These are phyloP conservation scores for Rhinella marina DNA, from an alignment of 2,797 vertebrate species.

Conservation along the genomic window DNA sequence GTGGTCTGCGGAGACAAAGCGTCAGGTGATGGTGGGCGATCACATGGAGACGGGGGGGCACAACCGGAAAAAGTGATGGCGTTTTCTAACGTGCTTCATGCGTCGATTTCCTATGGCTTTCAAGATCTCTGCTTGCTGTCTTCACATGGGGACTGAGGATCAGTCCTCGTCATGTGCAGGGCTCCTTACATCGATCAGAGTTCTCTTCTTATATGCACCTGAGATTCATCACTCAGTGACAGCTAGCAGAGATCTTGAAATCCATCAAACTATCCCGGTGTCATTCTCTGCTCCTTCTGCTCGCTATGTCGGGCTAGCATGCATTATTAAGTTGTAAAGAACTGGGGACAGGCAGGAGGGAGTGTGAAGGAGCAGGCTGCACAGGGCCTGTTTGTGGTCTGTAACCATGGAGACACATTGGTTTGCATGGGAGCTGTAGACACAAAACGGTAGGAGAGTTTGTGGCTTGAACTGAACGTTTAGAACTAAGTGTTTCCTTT, in stretches of 20 bases:
- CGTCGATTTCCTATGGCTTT: neutral
- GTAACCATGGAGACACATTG: neutral
- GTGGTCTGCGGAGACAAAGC: constrained; percentile 98
- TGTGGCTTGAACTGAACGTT: neutral
- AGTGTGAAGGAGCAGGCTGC: neutral
- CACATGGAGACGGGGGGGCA: too few relatives aligned
- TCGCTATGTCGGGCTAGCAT: neutral
- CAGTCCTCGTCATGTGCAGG: too few relatives aligned
- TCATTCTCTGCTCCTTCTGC: neutral
- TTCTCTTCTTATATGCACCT: too few relatives aligned
- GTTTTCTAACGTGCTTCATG: too few relatives aligned
- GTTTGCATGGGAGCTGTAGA: neutral
- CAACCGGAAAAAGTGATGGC: too few relatives aligned
- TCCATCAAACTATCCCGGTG: neutral
- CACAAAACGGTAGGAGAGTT: too few relatives aligned
- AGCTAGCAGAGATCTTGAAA: neutral
- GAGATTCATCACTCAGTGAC: neutral
- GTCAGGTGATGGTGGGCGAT: constrained; percentile 80
- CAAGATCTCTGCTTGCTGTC: neutral
- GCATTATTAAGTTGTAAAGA: neutral
- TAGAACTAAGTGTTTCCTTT: neutral
- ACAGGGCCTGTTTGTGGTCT: neutral
- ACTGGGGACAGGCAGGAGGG: neutral
- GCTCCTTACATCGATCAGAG: too few relatives aligned
- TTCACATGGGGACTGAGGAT: neutral